Evolutionary conservation across 2,888 invertebrate genomes (phyloP), one percentile per base, ranked within the genome.

Genomic region (Acanthopleura granulata): DNA sequence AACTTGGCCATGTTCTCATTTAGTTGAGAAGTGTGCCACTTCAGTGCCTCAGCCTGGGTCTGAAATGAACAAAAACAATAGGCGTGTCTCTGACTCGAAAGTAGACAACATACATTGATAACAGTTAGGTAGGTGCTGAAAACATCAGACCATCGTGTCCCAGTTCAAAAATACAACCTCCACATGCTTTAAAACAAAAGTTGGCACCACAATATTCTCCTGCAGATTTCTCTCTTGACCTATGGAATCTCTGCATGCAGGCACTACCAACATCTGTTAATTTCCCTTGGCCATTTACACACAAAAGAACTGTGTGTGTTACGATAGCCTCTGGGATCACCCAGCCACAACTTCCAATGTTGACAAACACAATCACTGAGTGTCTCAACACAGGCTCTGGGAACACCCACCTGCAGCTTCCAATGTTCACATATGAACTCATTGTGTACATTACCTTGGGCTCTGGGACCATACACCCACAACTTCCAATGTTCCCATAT

Each of bases 381-480:
- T 9, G 9, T 40, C 9, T 40, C 9, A 40, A 86, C 77, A 86
- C 80, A 49, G 82, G 74, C 11, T 94, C 94, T 0, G 98, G 98
- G 85, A 95, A 94, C 49, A 98, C 92, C 82, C 98, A 92, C 85
- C 94, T 93, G 89, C 94, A 97, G 81, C 95, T 94, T 75, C 94
- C 94, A 83, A 93, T 93, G 88, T 95, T 95, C 27, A 95, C 90
- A 88, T 96, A 40, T 40, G 18, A 22, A 25, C 72, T 11, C 0
- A 25, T n/a, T n/a, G n/a, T n/a, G n/a, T n/a, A n/a, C n/a, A n/a
- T 80, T 78, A 86, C 86, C 77, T 86, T 81, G 40, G 82, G 74
- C 11, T 94, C 94, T 0, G 98, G 98, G 85, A 95, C 94, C 49
- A 98, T 92, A 82, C 98, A 92, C 85, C 94, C 93, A 89, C 94